phyloP scores from a whole-genome alignment of 2,113 vertebrate species.

The Ceyx melanurus region DNA sequence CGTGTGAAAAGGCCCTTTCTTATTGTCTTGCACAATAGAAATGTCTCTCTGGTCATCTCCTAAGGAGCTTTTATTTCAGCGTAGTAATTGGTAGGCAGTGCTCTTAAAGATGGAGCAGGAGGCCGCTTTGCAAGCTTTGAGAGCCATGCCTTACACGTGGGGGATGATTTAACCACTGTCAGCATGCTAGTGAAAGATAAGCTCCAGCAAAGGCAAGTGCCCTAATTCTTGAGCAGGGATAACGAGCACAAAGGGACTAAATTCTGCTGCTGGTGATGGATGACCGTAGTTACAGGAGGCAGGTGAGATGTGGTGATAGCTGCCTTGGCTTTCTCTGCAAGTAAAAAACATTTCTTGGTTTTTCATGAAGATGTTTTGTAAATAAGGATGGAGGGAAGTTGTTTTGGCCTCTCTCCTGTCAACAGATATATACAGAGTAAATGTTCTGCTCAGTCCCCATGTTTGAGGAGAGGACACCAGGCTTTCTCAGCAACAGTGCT shows the following conservation, averaged over 20 bases:
- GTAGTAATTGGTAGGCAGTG: neutral
- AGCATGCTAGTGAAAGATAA: slow-evolving; percentile 19
- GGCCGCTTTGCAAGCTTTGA: neutral
- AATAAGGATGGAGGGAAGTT: neutral
- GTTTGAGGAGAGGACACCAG: neutral
- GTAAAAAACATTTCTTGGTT: neutral
- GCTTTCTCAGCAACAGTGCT: neutral
- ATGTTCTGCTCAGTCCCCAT: neutral
- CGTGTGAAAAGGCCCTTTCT: neutral
- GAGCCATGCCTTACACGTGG: neutral
- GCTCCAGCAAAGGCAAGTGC: neutral
- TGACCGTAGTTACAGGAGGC: neutral
- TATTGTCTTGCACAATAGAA: neutral
- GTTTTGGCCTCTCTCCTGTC: neutral
- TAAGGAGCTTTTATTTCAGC: neutral
- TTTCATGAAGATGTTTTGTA: neutral
- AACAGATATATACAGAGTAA: neutral
- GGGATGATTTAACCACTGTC: slow-evolving; percentile 14
- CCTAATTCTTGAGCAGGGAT: slow-evolving; percentile 15
- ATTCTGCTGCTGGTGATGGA: neutral
- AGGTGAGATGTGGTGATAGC: neutral
- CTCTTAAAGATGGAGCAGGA: neutral
- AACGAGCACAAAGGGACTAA: neutral
- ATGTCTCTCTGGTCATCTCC: neutral
- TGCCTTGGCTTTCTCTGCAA: neutral